Conservation (phyloP, 2,888 invertebrate genomes). For the Torymus aiolomorphi region DNA sequence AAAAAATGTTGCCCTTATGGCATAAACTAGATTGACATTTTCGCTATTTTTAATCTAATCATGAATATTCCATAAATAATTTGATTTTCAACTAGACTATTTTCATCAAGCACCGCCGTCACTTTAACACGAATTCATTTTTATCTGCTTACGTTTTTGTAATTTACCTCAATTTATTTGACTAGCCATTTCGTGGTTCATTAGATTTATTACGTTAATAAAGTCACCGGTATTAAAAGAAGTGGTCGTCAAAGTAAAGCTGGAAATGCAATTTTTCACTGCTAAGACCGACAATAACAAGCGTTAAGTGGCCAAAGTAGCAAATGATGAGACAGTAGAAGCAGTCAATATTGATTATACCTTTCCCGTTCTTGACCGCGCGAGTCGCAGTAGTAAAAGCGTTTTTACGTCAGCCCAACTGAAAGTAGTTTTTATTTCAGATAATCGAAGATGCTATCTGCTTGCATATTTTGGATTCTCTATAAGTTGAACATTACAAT, state of each 20-base stretch:
- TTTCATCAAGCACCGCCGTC: too few relatives aligned
- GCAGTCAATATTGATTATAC: slow-evolving; percentile 39
- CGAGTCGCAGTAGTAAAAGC: slow-evolving; percentile 6
- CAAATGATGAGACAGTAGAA: slow-evolving; percentile 13
- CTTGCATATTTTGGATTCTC: too few relatives aligned
- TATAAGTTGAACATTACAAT: too few relatives aligned
- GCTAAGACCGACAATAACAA: slow-evolving; percentile 11
- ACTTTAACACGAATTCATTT: too few relatives aligned
- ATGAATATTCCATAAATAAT: too few relatives aligned
- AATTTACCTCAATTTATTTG: neutral
- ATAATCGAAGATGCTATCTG: too few relatives aligned
- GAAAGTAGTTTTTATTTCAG: neutral
- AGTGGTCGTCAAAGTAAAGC: neutral
- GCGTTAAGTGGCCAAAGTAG: slow-evolving; percentile 17
- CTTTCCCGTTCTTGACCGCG: slow-evolving; percentile 26
- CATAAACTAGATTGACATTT: too few relatives aligned
- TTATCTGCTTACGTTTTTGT: neutral
- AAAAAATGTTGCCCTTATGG: too few relatives aligned
- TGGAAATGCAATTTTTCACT: slow-evolving; percentile 19
- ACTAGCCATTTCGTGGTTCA: neutral
- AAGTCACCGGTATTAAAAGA: neutral
- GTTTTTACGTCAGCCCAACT: neutral
- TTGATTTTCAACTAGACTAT: too few relatives aligned
- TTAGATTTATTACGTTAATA: slow-evolving; percentile 10
- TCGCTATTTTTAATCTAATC: too few relatives aligned